Evolutionary conservation across 2,113 vertebrate genomes (phyloP).

Genomic region (Apteryx owenii): DNA sequence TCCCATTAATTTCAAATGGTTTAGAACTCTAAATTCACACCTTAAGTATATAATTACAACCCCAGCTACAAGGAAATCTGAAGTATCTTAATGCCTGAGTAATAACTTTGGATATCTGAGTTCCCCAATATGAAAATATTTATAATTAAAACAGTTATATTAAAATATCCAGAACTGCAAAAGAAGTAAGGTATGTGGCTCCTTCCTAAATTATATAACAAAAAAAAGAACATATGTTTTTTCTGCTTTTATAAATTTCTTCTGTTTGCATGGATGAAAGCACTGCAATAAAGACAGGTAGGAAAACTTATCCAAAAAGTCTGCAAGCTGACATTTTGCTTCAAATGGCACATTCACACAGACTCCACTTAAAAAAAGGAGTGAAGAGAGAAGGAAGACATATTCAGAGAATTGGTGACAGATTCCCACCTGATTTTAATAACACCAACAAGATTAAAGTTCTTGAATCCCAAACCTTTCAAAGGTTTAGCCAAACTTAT

Average conservation of each 20-base stretch:
- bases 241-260: background rate
- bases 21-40: conserved; percentile 22
- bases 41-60: background rate
- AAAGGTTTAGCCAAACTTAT: background rate
- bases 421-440: background rate
- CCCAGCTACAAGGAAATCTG: background rate
- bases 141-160: background rate
- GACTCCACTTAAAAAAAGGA: background rate
- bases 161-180: background rate
- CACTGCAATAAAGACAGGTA: background rate
- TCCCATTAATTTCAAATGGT: conserved; percentile 43
- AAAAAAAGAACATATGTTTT: background rate
- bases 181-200: background rate
- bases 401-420: background rate
- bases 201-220: background rate
- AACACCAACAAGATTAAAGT: background rate
- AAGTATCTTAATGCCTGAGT: background rate
- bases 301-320: background rate
- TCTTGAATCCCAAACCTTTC: background rate
- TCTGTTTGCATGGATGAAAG: background rate
- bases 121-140: background rate
- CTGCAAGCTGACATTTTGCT: background rate
- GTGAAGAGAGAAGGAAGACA: background rate
- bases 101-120: background rate
- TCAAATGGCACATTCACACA: background rate